These are phyloP conservation scores for Hymenochirus boettgeri DNA, from an alignment of 2,113 vertebrate genomes.

Conservation along the genomic window DNA sequence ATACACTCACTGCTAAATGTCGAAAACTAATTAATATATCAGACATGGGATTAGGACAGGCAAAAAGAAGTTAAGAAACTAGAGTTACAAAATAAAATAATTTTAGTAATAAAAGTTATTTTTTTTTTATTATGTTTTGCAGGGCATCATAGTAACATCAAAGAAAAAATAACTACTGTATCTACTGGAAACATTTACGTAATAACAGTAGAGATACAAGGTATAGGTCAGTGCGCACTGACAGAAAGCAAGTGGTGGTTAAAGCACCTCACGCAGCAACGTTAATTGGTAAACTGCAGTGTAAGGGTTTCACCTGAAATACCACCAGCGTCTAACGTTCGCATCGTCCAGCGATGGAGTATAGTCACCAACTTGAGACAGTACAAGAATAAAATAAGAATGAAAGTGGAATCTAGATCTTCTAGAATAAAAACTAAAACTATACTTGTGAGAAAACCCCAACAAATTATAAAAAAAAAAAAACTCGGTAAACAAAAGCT, in stretches of 20 bases:
- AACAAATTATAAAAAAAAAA: not conserved
- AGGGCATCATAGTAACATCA: too few species aligned
- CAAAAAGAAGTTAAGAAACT: too few species aligned
- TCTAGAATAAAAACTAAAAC: conserved; percentile 11
- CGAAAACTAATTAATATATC: too few species aligned
- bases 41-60: too few species aligned
- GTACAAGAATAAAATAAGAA: conserved; percentile 69
- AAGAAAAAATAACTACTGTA: too few species aligned
- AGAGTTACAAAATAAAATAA: too few species aligned
- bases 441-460: not conserved
- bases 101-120: too few species aligned
- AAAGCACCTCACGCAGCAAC: conserved; percentile 57
- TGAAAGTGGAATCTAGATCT: conserved; percentile 46
- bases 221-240: not conserved
- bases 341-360: conserved; percentile 66
- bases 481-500: too few species aligned
- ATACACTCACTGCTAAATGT: too few species aligned
- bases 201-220: too few species aligned
- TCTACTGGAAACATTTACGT: too few species aligned
- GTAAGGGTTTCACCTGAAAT: conserved; percentile 73
- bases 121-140: too few species aligned
- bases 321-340: conserved; percentile 64
- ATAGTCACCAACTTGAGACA: conserved; percentile 70
- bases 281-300: conserved; percentile 53
- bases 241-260: conserved; percentile 38